Evolutionary conservation across 2,888 invertebrate genomes (phyloP).

Genomic region (Phengaris alcon): DNA sequence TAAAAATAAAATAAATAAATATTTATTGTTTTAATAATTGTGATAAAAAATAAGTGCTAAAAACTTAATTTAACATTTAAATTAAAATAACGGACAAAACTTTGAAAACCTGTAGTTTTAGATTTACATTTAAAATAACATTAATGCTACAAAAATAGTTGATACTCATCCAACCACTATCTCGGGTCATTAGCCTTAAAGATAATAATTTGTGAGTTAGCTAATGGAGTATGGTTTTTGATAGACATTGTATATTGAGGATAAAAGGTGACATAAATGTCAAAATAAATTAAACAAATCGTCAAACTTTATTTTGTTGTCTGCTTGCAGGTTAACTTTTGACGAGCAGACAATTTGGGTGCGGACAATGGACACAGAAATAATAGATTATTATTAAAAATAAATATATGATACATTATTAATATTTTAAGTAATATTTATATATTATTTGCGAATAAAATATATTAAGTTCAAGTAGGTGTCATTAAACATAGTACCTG

Average conservation of each 20-base stretch:
- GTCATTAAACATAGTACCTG: too few species aligned
- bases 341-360: background rate
- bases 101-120: background rate
- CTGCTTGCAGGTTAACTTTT: background rate
- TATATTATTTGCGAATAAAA: too few species aligned
- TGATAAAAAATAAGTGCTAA: too few species aligned
- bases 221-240: background rate
- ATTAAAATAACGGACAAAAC: too few species aligned
- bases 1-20: too few species aligned
- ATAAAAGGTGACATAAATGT: background rate
- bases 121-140: constrained; percentile 4
- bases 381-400: background rate
- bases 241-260: constrained; percentile 5
- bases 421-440: too few species aligned
- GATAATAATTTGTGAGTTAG: background rate
- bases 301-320: background rate
- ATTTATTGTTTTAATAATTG: too few species aligned
- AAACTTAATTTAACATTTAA: too few species aligned
- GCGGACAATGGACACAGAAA: background rate
- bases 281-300: background rate
- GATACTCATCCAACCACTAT: background rate
- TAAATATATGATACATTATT: background rate
- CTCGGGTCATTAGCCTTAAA: constrained; percentile 1
- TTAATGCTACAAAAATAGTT: background rate
- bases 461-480: too few species aligned